Evolutionary conservation across 1,140 invertebrate species (phyloP).

Genomic region (Agraylea sexmaculata): DNA sequence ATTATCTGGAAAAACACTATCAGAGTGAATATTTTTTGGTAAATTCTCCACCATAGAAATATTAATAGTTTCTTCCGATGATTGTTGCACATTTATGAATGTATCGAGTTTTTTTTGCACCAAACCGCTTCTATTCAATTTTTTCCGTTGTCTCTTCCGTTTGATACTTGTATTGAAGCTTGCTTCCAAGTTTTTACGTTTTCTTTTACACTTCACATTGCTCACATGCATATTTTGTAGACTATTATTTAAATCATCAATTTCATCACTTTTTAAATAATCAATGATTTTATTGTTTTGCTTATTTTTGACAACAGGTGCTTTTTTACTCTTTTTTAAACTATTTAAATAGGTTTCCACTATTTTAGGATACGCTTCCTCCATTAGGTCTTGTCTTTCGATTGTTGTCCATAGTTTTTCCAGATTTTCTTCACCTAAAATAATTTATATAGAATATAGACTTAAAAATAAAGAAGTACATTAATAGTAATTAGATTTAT

Average conservation of each 20-base stretch:
- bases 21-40: constrained; percentile 7
- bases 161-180: constrained; percentile 17
- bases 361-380: constrained; percentile 52
- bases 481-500: constrained; percentile 10
- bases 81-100: constrained; percentile 9
- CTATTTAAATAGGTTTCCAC: constrained; percentile 27
- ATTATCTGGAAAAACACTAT: not conserved
- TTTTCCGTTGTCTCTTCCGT: constrained; percentile 8
- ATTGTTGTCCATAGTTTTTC: constrained; percentile 45
- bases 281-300: constrained; percentile 22
- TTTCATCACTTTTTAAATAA: constrained; percentile 32
- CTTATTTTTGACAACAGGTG: constrained; percentile 7
- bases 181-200: constrained; percentile 6
- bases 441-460: constrained; percentile 6
- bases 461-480: constrained; percentile 4
- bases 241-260: constrained; percentile 16
- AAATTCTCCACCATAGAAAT: constrained; percentile 3
- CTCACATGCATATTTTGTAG: constrained; percentile 8
- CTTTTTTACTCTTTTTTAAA: constrained; percentile 10
- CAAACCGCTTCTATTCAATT: not conserved
- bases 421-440: constrained; percentile 36
- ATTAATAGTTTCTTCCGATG: constrained; percentile 6
- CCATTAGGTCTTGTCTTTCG: constrained; percentile 54
- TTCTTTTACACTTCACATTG: constrained; percentile 23
- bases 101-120: constrained; percentile 14